phyloP scores from a whole-genome alignment of 2,113 vertebrate species.

The Bujurquina vittata region DNA sequence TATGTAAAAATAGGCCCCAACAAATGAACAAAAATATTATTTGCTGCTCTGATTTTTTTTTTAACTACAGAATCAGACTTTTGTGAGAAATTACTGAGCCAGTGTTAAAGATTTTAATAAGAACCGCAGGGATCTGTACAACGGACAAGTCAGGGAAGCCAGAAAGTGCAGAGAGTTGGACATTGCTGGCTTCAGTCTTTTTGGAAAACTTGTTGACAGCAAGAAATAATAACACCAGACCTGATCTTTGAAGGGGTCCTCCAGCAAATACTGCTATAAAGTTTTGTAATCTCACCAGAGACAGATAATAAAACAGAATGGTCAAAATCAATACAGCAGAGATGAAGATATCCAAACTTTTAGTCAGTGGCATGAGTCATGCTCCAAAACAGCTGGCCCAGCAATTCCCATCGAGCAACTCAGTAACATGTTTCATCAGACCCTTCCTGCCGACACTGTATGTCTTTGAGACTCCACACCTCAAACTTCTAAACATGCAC shows the following conservation, averaged over 20 bases:
- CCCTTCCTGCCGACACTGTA: background rate
- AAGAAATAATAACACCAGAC: conserved; percentile 12
- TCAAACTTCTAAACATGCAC: background rate
- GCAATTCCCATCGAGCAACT: conserved; percentile 8
- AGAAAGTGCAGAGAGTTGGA: conserved; percentile 3
- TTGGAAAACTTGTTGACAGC: background rate
- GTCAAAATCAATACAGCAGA: background rate
- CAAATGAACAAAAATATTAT: background rate
- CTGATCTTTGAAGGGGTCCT: conserved; percentile 6
- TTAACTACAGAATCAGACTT: background rate
- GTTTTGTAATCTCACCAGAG: conserved; percentile 4
- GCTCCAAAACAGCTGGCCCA: background rate
- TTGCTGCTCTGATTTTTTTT: no score
- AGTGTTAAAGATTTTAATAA: conserved; percentile 6
- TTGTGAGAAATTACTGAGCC: background rate
- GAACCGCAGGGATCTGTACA: background rate
- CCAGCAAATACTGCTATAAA: conserved; percentile 8
- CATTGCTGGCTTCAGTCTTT: background rate
- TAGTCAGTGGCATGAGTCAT: conserved; percentile 2
- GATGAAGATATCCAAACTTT: background rate
- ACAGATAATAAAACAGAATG: conserved; percentile 7
- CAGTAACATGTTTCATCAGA: conserved; percentile 10
- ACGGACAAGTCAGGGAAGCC: background rate
- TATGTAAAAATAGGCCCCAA: background rate
- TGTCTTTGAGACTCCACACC: background rate